Percentiles rank a stretch among this genome's conserved stretches.
These are phyloP conservation scores for Acanthoscelides obtectus DNA, from an alignment of 2,888 invertebrate species.

Conservation along the genomic window DNA sequence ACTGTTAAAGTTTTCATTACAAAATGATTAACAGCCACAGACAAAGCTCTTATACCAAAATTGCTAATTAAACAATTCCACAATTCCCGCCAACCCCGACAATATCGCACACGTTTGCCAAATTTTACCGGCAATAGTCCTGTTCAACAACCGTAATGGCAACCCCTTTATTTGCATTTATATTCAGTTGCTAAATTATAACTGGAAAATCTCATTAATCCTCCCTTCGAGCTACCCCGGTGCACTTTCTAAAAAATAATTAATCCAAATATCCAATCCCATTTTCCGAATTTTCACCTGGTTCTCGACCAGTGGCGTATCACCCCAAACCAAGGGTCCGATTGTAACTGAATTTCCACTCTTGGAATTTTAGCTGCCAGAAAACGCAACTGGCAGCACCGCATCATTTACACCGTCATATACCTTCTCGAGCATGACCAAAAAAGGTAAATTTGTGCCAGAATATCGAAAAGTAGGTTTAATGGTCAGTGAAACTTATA, in stretches of 20 bases:
- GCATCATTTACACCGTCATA: too few species aligned
- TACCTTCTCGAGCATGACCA: too few species aligned
- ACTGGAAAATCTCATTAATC: neutral
- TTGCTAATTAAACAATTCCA: neutral
- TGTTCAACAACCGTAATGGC: neutral
- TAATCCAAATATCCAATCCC: slow-evolving; percentile 10
- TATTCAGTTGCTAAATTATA: neutral
- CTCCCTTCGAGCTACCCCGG: neutral
- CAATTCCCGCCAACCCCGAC: neutral
- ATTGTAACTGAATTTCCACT: too few species aligned
- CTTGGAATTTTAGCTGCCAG: too few species aligned
- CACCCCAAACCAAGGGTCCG: too few species aligned
- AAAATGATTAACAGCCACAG: neutral
- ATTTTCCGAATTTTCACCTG: slow-evolving; percentile 7
- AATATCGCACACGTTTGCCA: neutral
- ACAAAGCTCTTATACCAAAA: neutral
- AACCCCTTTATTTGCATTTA: neutral
- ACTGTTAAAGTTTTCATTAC: too few species aligned
- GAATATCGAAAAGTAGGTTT: too few species aligned
- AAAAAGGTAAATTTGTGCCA: too few species aligned
- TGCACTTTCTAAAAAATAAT: slow-evolving; percentile 7
- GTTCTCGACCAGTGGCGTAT: neutral
- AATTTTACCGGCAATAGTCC: neutral
- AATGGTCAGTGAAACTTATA: too few species aligned
- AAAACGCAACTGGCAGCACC: too few species aligned